Base-by-base conservation (phyloP, 2,888 invertebrate species). In the Deilephila porcellus region DNA sequence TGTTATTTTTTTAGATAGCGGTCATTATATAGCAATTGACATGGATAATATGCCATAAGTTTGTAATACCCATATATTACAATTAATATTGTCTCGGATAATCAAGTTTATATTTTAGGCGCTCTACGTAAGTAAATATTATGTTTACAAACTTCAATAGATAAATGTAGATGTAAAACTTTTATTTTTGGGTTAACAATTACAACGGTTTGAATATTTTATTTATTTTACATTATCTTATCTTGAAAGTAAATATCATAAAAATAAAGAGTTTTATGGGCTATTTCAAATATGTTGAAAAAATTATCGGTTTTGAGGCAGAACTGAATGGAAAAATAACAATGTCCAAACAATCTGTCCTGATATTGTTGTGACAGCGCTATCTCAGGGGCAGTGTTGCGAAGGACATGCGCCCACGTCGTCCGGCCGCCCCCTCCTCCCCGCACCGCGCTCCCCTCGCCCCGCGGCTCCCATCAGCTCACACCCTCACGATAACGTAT, bases 351-450 rank as follows among this genome's bases (percentile, higher is more conserved):
- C 59, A 34, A 11, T 71, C 56, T 56, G 71, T 70, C 64, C 25
- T 71, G 60, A 84, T 82, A 85, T 82, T 88, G 84, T 86, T 86
- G 83, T 90, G 88, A 86, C 87, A 87, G 80, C 75, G 84, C 77
- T 88, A 86, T 85, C 85, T 84, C 87, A 88, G 88, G 89, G 89
- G 88, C 90, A 89, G 85, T 86, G 84, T 84, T 86, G 88, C 86
- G 92, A 93, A 92, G 93, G 93, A 91, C 93, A 80, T 84, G 81
- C 89, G 85, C 93, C 93, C 89, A 93, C 94, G 87, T 85, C 88
- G 82, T 93, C 93, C 93, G 84, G 88, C 79, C 79, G 71, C 70
- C 79, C 70, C 25, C 25, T 25, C 25, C 76, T 73, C 77, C 76
- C 71, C 78, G 73, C 78, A 76, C 76, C 76, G 76, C 74, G 76